Conservation (phyloP, 2,797 vertebrate genomes). For the Falco peregrinus region DNA sequence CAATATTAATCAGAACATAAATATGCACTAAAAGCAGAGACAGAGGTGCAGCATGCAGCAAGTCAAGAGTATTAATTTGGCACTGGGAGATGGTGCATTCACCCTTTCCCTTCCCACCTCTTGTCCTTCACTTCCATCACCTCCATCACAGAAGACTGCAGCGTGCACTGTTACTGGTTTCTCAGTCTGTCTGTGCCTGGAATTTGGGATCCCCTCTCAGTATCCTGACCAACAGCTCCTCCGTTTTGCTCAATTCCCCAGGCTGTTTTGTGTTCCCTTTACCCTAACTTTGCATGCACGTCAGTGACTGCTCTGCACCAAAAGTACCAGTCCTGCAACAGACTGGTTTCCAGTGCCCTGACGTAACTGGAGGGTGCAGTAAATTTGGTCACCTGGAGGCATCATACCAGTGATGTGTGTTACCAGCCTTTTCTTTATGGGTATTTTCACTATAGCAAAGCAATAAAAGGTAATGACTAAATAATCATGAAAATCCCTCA, state of each 20-base stretch:
- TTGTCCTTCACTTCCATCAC: not conserved
- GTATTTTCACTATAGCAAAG: not conserved
- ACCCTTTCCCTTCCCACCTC: not conserved
- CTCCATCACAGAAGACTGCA: not conserved
- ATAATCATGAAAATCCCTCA: not conserved
- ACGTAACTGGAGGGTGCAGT: too few species aligned
- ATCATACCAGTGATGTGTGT: not conserved
- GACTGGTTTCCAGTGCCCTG: not conserved
- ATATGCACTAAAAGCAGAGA: too few species aligned
- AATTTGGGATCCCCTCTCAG: not conserved
- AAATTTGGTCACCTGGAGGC: not conserved
- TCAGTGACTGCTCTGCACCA: not conserved
- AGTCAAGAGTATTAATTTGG: too few species aligned
- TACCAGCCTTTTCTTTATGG: not conserved
- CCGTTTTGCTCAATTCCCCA: not conserved
- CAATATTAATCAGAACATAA: not conserved
- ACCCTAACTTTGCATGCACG: too few species aligned
- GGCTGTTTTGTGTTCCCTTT: not conserved
- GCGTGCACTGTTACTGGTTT: rapidly evolving
- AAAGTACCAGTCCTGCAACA: too few species aligned
- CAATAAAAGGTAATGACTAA: not conserved
- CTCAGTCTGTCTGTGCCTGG: not conserved
- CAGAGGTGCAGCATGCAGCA: not conserved
- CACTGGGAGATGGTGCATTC: not conserved
- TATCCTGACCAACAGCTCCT: not conserved